Conservation (phyloP, 2,888 invertebrate species). For the Sicus ferrugineus region DNA sequence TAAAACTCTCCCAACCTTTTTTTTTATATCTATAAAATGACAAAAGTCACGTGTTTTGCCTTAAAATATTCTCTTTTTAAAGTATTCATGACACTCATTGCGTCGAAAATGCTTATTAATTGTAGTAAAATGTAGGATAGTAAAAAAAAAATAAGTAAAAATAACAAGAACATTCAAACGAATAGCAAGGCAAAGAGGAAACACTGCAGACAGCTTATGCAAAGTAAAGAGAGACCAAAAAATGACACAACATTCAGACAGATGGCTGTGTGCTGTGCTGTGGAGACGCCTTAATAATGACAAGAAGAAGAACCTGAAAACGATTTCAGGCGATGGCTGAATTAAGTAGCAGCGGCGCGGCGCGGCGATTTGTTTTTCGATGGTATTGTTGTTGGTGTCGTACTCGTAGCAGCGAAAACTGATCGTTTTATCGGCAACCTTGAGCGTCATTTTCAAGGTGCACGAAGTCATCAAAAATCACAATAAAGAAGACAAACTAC, state of each 20-base stretch:
- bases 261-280: no score
- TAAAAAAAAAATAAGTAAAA: neutral
- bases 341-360: neutral
- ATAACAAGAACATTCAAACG: neutral
- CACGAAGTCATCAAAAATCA: constrained; percentile 43
- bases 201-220: no score
- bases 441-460: constrained; percentile 59
- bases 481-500: constrained; percentile 17
- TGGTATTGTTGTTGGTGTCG: neutral
- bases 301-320: neutral
- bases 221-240: no score
- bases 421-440: constrained; percentile 48
- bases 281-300: no score
- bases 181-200: neutral
- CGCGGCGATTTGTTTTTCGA: neutral
- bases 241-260: no score
- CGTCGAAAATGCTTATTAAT: no score
- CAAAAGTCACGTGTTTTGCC: neutral
- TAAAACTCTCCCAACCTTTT: no score
- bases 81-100: neutral
- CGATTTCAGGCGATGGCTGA: neutral
- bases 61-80: neutral
- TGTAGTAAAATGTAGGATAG: no score
- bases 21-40: no score
- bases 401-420: neutral